These are phyloP conservation scores for Cairina moschata DNA, from an alignment of 2,113 vertebrate genomes.

Conservation along the genomic window DNA sequence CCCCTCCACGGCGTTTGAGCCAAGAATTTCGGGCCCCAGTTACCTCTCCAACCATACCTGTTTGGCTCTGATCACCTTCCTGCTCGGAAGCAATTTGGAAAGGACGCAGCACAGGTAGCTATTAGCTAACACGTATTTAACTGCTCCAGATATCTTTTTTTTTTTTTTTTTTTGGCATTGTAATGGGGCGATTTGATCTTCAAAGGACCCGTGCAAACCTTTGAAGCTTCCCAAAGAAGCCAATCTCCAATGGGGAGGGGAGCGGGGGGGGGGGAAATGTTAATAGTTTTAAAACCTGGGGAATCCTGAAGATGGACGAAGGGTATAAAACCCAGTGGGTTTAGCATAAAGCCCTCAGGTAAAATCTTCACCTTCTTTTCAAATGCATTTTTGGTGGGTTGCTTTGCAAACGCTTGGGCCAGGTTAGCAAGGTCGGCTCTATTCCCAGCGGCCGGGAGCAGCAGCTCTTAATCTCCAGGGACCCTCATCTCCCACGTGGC, in stretches of 20 bases:
- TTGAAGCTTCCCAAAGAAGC: constrained; percentile 63
- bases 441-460: background rate
- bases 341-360: constrained; percentile 70
- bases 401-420: constrained; percentile 54
- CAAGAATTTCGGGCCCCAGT: background rate
- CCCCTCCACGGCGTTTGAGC: background rate
- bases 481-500: constrained; percentile 43
- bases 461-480: constrained; percentile 39
- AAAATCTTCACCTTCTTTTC: constrained; percentile 68
- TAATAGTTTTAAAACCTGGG: constrained; percentile 71
- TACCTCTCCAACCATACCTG: background rate
- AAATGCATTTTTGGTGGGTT: constrained; percentile 60
- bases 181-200: constrained; percentile 71
- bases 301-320: constrained; percentile 44
- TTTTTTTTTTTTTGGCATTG: constrained; percentile 20
- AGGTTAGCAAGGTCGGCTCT: constrained; percentile 57
- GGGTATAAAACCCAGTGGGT: constrained; percentile 31
- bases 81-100: constrained; percentile 52
- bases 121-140: constrained; percentile 60
- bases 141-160: constrained; percentile 16
- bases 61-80: background rate
- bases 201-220: constrained; percentile 69
- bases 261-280: background rate
- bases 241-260: constrained; percentile 19
- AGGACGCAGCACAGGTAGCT: constrained; percentile 42